phyloP scores from a whole-genome alignment of 1,140 invertebrate species.

The Ceratina australensis region DNA sequence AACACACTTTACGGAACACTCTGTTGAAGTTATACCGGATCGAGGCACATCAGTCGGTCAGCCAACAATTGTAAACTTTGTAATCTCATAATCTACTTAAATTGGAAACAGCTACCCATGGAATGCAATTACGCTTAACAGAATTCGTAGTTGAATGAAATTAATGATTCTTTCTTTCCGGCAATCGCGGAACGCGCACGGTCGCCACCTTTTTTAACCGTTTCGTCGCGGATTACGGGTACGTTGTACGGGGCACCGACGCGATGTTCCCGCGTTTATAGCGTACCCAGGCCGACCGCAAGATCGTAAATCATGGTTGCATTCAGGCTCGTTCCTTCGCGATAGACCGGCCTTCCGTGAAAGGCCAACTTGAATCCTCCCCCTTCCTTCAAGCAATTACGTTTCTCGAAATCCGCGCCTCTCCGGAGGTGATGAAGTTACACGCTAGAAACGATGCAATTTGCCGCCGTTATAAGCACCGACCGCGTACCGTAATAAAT shows the following conservation, averaged over 20 bases:
- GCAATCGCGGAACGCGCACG: not conserved
- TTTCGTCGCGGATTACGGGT: conserved; percentile 27
- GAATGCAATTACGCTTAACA: not conserved
- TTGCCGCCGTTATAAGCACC: not conserved
- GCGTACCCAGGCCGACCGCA: conserved; percentile 44
- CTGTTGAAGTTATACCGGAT: too few species aligned
- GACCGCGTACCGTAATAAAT: not conserved
- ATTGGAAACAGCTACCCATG: too few species aligned
- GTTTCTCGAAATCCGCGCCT: conserved; percentile 38
- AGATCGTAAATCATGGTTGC: conserved; percentile 58
- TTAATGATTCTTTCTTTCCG: not conserved
- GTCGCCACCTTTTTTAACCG: conserved; percentile 38
- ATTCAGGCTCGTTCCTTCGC: conserved; percentile 39
- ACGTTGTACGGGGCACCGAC: conserved; percentile 27
- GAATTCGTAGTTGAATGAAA: conserved; percentile 1
- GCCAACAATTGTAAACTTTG: too few species aligned
- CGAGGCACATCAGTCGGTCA: too few species aligned
- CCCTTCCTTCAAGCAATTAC: conserved; percentile 51
- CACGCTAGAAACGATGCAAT: conserved; percentile 3
- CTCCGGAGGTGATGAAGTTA: conserved; percentile 18
- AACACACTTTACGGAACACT: too few species aligned
- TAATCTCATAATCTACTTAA: too few species aligned
- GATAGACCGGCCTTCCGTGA: conserved; percentile 51
- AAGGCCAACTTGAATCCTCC: conserved; percentile 55
- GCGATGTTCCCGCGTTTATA: conserved; percentile 58